Percentiles rank a stretch among this genome's conserved stretches.
Evolutionary conservation across 1,140 invertebrate species (phyloP).

Genomic region (Orussus abietinus): DNA sequence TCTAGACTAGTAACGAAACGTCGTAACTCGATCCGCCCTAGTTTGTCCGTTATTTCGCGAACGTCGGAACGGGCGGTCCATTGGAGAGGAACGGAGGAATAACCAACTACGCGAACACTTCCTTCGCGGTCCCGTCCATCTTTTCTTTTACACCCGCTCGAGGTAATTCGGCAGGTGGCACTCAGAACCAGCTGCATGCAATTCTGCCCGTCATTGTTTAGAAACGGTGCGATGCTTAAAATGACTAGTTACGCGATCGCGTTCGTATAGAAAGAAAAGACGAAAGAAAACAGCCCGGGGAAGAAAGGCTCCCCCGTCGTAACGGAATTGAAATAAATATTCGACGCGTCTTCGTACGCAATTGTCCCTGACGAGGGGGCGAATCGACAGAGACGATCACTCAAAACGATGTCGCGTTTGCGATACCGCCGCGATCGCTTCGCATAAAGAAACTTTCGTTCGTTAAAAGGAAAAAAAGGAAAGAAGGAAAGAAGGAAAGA

Average conservation of each 20-base stretch:
- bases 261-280: slow-evolving; percentile 20
- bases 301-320: not conserved
- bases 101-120: not conserved
- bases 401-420: no score
- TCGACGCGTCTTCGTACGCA: not conserved
- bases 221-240: no score
- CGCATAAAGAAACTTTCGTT: no score
- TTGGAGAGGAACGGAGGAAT: not conserved
- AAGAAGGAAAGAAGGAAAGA: no score
- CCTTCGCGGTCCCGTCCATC: not conserved
- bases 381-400: no score
- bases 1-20: slow-evolving; percentile 2
- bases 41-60: no score
- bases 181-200: slow-evolving; percentile 25
- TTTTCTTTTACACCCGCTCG: not conserved
- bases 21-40: no score
- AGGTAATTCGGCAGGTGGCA: slow-evolving; percentile 6
- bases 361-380: not conserved
- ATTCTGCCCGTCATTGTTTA: no score
- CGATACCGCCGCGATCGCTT: no score
- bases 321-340: not conserved
- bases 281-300: slow-evolving; percentile 16
- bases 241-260: no score
- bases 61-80: no score
- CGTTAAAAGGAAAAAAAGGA: no score